Evolutionary conservation across 2,888 invertebrate genomes (phyloP).

Genomic region (Coelogynopora nodosa): DNA sequence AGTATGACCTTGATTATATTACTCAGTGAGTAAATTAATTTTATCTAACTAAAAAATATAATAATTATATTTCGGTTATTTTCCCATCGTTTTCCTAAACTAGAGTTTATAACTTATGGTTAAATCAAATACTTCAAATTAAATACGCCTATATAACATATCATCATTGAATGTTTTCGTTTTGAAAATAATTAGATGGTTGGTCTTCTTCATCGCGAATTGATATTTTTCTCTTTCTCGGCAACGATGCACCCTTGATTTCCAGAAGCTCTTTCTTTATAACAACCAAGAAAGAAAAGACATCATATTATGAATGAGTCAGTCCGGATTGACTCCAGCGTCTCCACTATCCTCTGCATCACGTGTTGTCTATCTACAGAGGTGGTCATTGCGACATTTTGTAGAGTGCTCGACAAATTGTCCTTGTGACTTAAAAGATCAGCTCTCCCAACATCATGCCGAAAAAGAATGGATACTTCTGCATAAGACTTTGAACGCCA

Average conservation of each 20-base stretch:
- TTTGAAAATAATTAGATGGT: not conserved
- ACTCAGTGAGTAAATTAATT: no score
- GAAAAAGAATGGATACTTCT: not conserved
- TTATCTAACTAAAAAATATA: no score
- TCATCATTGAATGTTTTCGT: not conserved
- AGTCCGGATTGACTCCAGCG: not conserved
- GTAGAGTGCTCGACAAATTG: not conserved
- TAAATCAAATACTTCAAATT: no score
- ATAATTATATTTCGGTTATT: no score
- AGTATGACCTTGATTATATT: no score
- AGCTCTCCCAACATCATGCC: not conserved
- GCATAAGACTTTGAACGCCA: no score
- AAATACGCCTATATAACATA: no score
- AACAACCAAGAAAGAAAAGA: not conserved
- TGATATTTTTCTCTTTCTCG: not conserved
- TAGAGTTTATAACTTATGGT: no score
- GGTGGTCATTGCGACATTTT: not conserved
- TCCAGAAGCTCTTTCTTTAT: not conserved
- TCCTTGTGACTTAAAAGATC: not conserved
- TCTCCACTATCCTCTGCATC: not conserved
- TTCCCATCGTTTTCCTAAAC: no score
- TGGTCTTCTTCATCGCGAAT: not conserved
- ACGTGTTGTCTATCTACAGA: not conserved
- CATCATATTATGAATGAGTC: not conserved
- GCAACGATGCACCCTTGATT: not conserved